phyloP scores from a whole-genome alignment of 2,888 invertebrate genomes.

The Danaus chrysippus region DNA sequence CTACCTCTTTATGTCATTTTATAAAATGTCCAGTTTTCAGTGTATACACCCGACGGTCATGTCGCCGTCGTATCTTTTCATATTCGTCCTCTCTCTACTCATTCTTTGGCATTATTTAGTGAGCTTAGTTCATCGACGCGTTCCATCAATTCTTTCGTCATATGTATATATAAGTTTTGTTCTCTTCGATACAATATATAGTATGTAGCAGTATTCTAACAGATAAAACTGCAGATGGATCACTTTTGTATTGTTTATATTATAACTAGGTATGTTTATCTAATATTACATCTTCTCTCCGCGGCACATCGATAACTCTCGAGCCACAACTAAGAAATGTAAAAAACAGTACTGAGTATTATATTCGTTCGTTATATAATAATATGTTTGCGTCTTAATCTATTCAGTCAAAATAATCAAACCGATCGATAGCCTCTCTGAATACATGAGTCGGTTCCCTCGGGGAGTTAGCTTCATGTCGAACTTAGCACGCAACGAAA shows the following conservation, averaged over 20 bases:
- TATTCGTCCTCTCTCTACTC: constrained; percentile 57
- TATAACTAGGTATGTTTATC: constrained; percentile 36
- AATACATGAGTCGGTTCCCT: constrained; percentile 48
- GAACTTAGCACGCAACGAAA: constrained; percentile 5
- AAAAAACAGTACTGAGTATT: constrained; percentile 61
- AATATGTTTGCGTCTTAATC: constrained; percentile 72
- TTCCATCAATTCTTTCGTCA: constrained; percentile 38
- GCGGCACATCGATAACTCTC: constrained; percentile 36
- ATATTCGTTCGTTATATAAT: constrained; percentile 48
- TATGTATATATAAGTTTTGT: constrained; percentile 24
- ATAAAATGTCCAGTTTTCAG: constrained; percentile 27
- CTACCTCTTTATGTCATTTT: constrained; percentile 20
- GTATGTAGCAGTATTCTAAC: constrained; percentile 61
- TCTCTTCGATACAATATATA: constrained; percentile 37
- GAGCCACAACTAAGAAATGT: constrained; percentile 43
- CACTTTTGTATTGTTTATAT: constrained; percentile 35
- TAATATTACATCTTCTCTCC: constrained; percentile 42
- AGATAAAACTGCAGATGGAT: constrained; percentile 40
- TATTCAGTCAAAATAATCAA: constrained; percentile 77
- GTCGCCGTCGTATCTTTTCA: constrained; percentile 52
- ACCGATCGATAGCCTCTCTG: constrained; percentile 76
- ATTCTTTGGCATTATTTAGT: constrained; percentile 78
- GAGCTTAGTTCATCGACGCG: constrained; percentile 62
- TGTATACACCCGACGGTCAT: constrained; percentile 39
- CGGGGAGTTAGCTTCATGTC: constrained; percentile 22